These are phyloP conservation scores for Crocallis elinguaria DNA, from an alignment of 2,888 invertebrate genomes.

Conservation along the genomic window DNA sequence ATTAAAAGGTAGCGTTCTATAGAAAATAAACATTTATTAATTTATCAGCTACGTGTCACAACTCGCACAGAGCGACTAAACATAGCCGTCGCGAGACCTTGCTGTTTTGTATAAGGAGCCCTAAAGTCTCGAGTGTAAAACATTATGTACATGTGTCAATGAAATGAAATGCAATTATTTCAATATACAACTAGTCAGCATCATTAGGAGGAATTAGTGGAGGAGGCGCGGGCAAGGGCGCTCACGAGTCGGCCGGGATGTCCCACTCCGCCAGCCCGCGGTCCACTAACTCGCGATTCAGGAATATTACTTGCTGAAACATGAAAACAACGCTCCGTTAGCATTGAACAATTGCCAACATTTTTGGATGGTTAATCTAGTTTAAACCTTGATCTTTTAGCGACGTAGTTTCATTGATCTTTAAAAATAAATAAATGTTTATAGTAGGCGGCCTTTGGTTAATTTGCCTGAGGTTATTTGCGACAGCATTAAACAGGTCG, in stretches of 20 bases:
- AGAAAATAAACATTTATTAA: slow-evolving; percentile 63
- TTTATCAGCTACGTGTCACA: slow-evolving; percentile 64
- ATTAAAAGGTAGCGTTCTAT: slow-evolving; percentile 42
- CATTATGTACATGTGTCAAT: slow-evolving; percentile 61
- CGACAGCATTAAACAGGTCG: slow-evolving; percentile 14
- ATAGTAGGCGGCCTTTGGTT: slow-evolving; percentile 28
- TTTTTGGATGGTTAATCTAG: slow-evolving; percentile 21
- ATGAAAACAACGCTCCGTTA: slow-evolving; percentile 21
- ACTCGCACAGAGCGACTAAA: slow-evolving; percentile 57
- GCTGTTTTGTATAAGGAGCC: slow-evolving; percentile 23
- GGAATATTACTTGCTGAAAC: slow-evolving; percentile 90
- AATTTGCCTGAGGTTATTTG: slow-evolving; percentile 23
- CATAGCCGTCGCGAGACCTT: slow-evolving; percentile 38
- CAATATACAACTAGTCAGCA: slow-evolving; percentile 65
- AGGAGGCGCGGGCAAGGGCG: slow-evolving; percentile 31
- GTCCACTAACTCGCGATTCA: slow-evolving; percentile 94
- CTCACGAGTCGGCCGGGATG: slow-evolving; percentile 79
- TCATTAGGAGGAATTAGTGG: slow-evolving; percentile 44
- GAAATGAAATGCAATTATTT: slow-evolving; percentile 66
- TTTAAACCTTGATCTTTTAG: slow-evolving; percentile 38
- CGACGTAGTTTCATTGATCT: slow-evolving; percentile 31
- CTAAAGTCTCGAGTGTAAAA: slow-evolving; percentile 45
- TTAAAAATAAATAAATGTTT: slow-evolving; percentile 32
- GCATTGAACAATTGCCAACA: slow-evolving; percentile 34
- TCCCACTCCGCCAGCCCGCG: slow-evolving; percentile 92